phyloP scores from a whole-genome alignment of 64 coral and sea anemone genomes.

The Actinia equina region DNA sequence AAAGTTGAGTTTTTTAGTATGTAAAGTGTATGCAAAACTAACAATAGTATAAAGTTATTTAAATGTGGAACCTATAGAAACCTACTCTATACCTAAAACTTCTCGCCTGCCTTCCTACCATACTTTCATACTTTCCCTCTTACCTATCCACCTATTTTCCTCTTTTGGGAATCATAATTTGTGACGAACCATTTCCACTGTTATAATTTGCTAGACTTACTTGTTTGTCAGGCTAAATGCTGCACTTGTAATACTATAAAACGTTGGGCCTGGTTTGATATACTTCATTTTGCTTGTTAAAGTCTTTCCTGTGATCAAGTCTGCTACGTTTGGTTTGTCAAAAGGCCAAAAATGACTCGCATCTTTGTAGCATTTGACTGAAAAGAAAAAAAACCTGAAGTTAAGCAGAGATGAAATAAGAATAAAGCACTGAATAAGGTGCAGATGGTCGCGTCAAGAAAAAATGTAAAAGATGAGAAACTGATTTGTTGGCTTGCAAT shows the following conservation, averaged over 20 bases:
- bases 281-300: background rate
- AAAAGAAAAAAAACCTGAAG: background rate
- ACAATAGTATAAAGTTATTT: too few species aligned
- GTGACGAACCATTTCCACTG: background rate
- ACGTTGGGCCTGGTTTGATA: background rate
- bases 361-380: slow-evolving; percentile 74
- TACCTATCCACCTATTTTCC: background rate
- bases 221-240: background rate
- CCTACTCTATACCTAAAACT: background rate
- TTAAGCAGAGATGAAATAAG: background rate
- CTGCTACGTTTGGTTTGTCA: slow-evolving; percentile 36
- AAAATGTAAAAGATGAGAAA: too few species aligned
- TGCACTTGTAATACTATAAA: background rate
- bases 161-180: background rate
- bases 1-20: too few species aligned
- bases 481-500: too few species aligned
- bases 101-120: background rate
- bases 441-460: too few species aligned
- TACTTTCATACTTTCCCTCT: background rate
- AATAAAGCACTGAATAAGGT: too few species aligned
- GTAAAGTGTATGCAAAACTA: too few species aligned
- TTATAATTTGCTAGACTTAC: background rate
- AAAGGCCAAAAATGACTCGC: slow-evolving; percentile 76
- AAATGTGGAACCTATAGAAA: too few species aligned
- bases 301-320: background rate